Base-by-base conservation (phyloP, 2,888 invertebrate genomes). In the Lochmaea capreae region DNA sequence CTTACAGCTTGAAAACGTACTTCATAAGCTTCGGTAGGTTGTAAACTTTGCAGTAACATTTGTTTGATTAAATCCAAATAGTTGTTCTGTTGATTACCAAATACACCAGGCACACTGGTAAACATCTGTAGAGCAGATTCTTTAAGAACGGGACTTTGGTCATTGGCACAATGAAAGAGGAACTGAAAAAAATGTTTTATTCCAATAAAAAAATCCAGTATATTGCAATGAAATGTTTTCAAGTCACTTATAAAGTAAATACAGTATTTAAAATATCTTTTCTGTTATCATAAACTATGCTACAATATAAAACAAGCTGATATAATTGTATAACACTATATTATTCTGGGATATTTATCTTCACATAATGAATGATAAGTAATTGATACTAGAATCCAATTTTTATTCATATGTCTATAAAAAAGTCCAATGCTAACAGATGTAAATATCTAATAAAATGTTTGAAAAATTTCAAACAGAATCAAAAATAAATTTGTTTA, bases 101-200 rank as follows among this genome's bases (percentile, higher is more conserved):
- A 99, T 69, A 99, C 95, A 52, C 97, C 96, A 33, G 99, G 99
- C 49, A 98, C 97, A 81, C 96, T 93, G 79, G 97, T 94, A 84
- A 99, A 97, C 90, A 99, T 96, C 80, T 96, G 92, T 71, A 99
- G 92, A 57, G 98, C 97, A 79, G 96, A 94, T 87, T 98, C 98
- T 88, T 97, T 97, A 73, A 97, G 90, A 77, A 93, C 92, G 39
- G 95, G 90, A 83, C 94, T 92, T 63, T 93, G 91, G 58, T 96
- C 94, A 86, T 92, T 95, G 66, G 97, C 97, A 87, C 97, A 97
- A 86, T 97, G 95, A 88, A 98, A 99, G 84, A 99, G 90, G 86
- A 98, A 98, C 87, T 87, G 77, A 71, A 71, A 65, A 69, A 42
- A 12, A 68, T 59, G 42, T 14, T n/a, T 26, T 6, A 57, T 43